Evolutionary conservation across 2,113 vertebrate genomes (phyloP).

Genomic region (Mungos mungo): DNA sequence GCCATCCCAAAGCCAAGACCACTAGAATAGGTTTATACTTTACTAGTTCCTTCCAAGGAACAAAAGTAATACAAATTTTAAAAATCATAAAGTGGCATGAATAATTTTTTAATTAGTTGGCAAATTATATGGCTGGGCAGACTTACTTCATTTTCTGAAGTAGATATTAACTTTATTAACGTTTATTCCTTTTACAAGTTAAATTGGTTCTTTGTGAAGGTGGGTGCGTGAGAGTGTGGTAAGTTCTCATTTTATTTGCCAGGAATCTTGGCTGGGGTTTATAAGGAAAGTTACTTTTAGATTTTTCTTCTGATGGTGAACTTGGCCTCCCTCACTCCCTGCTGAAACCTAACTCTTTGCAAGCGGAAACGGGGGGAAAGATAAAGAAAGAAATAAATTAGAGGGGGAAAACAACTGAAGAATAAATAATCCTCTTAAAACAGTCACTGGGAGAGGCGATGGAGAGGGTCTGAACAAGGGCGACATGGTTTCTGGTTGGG

Average conservation of each 20-base stretch:
- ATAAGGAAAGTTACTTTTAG: constrained; percentile 70
- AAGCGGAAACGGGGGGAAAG: constrained; percentile 66
- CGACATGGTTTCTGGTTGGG: not conserved
- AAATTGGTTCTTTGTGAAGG: constrained; percentile 78
- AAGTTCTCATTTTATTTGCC: constrained; percentile 80
- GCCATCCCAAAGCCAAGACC: not conserved
- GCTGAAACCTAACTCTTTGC: constrained; percentile 78
- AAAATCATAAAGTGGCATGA: constrained; percentile 38
- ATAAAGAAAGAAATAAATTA: constrained; percentile 77
- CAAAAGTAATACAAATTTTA: not conserved
- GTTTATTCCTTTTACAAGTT: constrained; percentile 54
- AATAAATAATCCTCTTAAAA: constrained; percentile 77
- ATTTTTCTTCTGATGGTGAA: constrained; percentile 79
- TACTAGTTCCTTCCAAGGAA: not conserved
- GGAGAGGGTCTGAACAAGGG: not conserved
- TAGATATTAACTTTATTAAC: constrained; percentile 71
- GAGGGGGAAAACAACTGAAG: constrained; percentile 51
- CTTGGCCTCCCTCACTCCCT: constrained; percentile 70
- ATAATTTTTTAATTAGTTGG: constrained; percentile 78
- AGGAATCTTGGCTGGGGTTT: constrained; percentile 67
- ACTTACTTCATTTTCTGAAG: constrained; percentile 72
- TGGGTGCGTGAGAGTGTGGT: constrained; percentile 34
- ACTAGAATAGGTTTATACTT: not conserved
- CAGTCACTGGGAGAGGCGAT: constrained; percentile 45
- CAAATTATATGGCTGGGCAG: constrained; percentile 73